Base-by-base conservation (phyloP, 2,888 invertebrate genomes). In the Sinodicranocentrus sp. region DNA sequence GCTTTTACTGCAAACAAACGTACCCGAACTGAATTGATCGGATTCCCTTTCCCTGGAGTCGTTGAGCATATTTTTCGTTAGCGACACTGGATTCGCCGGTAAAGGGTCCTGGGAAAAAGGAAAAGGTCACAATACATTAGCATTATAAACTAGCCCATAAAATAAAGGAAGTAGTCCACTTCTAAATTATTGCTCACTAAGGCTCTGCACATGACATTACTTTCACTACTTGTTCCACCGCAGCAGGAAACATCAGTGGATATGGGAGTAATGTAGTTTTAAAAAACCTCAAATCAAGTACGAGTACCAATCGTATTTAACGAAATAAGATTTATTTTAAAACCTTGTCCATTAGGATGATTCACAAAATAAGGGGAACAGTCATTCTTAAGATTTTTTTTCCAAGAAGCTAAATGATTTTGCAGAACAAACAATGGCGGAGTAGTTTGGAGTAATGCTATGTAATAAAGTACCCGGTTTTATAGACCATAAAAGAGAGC, bases 21-120 rank as follows among this genome's bases (percentile, higher is more conserved):
- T 85, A 88, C 88, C 88, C 52, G 87, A 88, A 70, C 88, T 88
- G 71, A 89, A 89, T 76, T 88, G 88, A 82, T 89, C 88, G 21
- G 87, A 87, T 65, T 89, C 88, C 82, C 88, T 76, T 57, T 82
- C 84, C 70, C 82, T 68, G 44, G 73, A 82, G 21, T 85, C 85
- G 79, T 86, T 86, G 68, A 84, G 75, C 85, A 87, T 84, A 61
- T 87, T 86, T 73, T 84, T 85, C 70, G 79, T 82, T 75, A 82
- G 73, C 39, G 84, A 77, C 52, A 80, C 85, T 25, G 84, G 85
- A 79, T 88, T 87, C 17, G 85, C 63, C 44, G 88, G 86, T 59
- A 89, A 68, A 54, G 88, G 88, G 76, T 89, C 88, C 88, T 89
- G 65, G 0, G 73, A 67, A 43, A 76, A 70, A 65, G 25, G 63